Evolutionary conservation across 2,888 invertebrate species (phyloP).

Genomic region (Drosophila nigritarsus): DNA sequence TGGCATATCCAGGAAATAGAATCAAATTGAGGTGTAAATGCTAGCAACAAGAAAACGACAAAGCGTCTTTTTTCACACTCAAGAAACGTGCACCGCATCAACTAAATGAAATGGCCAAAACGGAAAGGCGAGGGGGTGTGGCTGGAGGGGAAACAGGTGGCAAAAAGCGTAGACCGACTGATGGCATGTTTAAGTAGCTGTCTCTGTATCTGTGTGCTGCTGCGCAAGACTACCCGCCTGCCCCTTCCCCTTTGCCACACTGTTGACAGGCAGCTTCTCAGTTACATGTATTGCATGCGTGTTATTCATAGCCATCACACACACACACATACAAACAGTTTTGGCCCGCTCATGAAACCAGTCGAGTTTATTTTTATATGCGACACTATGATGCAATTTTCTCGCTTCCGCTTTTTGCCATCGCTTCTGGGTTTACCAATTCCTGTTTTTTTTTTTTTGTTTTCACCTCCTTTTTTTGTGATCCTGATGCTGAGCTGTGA

Average conservation of each 20-base stretch:
- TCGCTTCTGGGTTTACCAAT: slow-evolving; percentile 36
- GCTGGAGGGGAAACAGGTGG: slow-evolving; percentile 4
- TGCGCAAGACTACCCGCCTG: slow-evolving; percentile 10
- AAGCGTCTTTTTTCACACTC: slow-evolving; percentile 28
- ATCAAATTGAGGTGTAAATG: slow-evolving; percentile 82
- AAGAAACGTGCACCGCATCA: slow-evolving; percentile 58
- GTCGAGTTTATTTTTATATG: slow-evolving; percentile 79
- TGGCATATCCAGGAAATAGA: slow-evolving; percentile 70
- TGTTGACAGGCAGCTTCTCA: slow-evolving; percentile 34
- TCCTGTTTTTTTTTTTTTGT: background rate
- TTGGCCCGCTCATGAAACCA: slow-evolving; percentile 58
- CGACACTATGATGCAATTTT: slow-evolving; percentile 80
- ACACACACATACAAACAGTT: slow-evolving; percentile 7
- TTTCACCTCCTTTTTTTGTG: slow-evolving; percentile 10
- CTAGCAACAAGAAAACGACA: slow-evolving; percentile 62
- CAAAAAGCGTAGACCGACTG: slow-evolving; percentile 39
- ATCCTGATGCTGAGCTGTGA: slow-evolving; percentile 66
- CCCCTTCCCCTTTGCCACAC: background rate
- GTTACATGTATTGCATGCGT: slow-evolving; percentile 69
- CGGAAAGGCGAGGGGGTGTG: background rate
- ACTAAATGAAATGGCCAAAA: slow-evolving; percentile 55
- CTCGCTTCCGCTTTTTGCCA: slow-evolving; percentile 69
- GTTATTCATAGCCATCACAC: slow-evolving; percentile 75
- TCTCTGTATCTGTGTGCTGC: slow-evolving; percentile 47
- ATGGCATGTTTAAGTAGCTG: slow-evolving; percentile 76